Conservation (phyloP, 2,888 invertebrate species). For the Watsonalla binaria region DNA sequence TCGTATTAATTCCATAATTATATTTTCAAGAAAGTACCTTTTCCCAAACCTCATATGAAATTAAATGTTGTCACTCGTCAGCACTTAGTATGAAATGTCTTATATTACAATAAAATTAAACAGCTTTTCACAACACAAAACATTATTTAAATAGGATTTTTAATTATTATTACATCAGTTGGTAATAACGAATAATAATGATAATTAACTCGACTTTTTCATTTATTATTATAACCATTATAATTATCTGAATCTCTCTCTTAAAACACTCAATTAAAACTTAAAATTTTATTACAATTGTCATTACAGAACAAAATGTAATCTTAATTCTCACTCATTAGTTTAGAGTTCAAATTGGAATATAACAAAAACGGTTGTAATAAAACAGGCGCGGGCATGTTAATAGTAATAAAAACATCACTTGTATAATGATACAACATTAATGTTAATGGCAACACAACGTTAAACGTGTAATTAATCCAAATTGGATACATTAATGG, state of each 20-base stretch:
- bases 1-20: no score
- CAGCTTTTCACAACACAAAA: no score
- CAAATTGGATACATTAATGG: not conserved
- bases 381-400: slow-evolving; percentile 2
- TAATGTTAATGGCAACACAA: slow-evolving; percentile 15
- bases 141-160: no score
- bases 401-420: slow-evolving; percentile 4
- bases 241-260: not conserved
- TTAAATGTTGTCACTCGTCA: no score
- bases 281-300: not conserved
- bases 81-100: no score
- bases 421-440: slow-evolving; percentile 16
- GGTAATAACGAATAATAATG: not conserved
- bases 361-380: not conserved
- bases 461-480: not conserved
- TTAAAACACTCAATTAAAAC: not conserved
- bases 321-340: not conserved
- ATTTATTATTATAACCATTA: slow-evolving; percentile 1
- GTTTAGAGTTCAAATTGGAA: not conserved
- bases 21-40: no score
- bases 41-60: no score
- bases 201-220: not conserved
- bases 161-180: not conserved
- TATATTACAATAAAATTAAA: no score
- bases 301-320: not conserved